Conservation (phyloP, 2,797 vertebrate species). For the Coluber constrictor region DNA sequence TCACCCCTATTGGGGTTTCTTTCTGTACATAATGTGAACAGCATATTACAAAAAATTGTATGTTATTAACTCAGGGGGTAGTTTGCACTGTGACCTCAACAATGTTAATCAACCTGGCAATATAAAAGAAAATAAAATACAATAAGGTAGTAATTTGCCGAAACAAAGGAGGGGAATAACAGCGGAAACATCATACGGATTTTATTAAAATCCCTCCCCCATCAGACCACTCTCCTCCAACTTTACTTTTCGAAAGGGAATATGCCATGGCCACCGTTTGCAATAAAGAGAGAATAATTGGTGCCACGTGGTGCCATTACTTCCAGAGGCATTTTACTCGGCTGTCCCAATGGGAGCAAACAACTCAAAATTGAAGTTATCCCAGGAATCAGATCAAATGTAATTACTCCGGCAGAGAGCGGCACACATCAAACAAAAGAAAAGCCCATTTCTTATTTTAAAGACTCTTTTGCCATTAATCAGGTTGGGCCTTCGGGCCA, state of each 20-base stretch:
- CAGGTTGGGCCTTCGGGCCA: no score
- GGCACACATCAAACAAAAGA: neutral
- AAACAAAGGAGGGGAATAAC: neutral
- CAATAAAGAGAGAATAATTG: neutral
- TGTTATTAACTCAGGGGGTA: neutral
- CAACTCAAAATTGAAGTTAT: neutral
- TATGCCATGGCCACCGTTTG: neutral
- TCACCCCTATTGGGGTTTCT: neutral
- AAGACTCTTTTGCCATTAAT: neutral
- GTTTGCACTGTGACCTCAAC: neutral
- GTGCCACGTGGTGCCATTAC: neutral
- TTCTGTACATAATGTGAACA: neutral
- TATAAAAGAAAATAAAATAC: neutral
- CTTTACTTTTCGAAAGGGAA: neutral
- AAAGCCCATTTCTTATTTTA: neutral
- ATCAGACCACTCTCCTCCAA: neutral
- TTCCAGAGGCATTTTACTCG: neutral
- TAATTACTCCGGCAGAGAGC: neutral
- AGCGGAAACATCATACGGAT: neutral
- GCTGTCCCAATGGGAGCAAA: neutral
- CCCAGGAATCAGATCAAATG: constrained; percentile 3
- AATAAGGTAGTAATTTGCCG: neutral
- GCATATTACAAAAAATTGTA: neutral
- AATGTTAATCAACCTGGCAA: neutral
- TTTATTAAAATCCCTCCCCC: neutral